phyloP scores from a whole-genome alignment of 2,797 vertebrate species.

The Urocyon cinereoargenteus region DNA sequence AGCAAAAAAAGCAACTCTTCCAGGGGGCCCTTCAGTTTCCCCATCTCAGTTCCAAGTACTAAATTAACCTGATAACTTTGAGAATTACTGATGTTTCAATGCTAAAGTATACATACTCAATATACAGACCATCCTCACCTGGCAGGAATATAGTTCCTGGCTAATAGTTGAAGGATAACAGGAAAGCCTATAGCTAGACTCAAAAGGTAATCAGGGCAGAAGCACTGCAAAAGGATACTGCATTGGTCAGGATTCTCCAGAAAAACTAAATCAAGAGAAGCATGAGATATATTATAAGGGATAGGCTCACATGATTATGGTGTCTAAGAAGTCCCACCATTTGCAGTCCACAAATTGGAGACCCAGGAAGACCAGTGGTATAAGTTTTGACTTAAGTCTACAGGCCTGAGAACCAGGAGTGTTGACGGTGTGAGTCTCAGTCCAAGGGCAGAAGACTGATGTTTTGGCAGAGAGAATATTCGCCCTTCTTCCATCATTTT shows the following conservation, averaged over 20 bases:
- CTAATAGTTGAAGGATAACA: constrained; percentile 40
- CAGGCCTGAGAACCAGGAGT: not conserved
- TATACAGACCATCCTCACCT: constrained; percentile 31
- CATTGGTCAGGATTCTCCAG: not conserved
- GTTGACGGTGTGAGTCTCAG: not conserved
- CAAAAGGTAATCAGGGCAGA: constrained; percentile 41
- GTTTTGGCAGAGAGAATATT: not conserved
- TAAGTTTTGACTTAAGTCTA: not conserved
- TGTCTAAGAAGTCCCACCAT: not conserved
- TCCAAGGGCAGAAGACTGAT: not conserved
- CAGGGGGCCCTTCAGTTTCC: not conserved
- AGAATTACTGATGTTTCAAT: constrained; percentile 41
- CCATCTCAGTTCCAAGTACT: not conserved
- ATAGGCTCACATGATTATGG: not conserved
- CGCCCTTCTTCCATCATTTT: not conserved
- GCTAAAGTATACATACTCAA: not conserved
- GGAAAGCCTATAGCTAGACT: constrained; percentile 21
- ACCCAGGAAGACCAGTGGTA: not conserved
- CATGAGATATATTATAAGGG: not conserved
- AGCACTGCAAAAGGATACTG: not conserved
- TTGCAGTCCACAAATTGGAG: not conserved
- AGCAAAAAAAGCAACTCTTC: not conserved
- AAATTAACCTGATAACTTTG: constrained; percentile 42
- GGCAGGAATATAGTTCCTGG: constrained; percentile 32
- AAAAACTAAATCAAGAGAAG: not conserved